Base-by-base conservation (phyloP, 2,113 vertebrate genomes). In the Periophthalmodon schlosseri region DNA sequence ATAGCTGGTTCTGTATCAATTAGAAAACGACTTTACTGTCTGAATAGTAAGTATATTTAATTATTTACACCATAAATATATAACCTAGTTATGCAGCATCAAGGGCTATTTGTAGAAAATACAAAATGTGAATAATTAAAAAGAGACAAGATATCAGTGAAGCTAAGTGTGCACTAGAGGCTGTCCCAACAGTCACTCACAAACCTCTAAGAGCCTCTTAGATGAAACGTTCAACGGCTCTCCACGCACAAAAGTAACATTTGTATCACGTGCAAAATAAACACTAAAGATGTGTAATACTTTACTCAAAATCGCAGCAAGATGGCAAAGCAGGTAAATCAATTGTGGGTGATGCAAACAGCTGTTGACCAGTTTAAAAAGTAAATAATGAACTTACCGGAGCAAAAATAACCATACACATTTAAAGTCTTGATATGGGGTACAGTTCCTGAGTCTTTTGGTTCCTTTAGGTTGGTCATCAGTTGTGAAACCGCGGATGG, bases 361-460 rank as follows among this genome's bases (percentile, higher is more conserved):
- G 20, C 20, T 16, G 9, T 3, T 0, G 33, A 34, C 6, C 15
- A 18, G 0, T 9, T 9, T 18, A 15, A 34, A 34, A 28, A 60
- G 57, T 28, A 60, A 50, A 73, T 2, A 72, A 63, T 67, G 24
- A 56, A 88, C 92, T 92, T 86, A 93, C 92, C 92, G 92, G 92
- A 79, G 92, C 91, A 86, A 93, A 92, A 88, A 92, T 93, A 70
- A 93, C 92, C 92, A 93, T 93, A 88, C 92, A 93, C 92, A 93
- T 93, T 92, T 91, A 93, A 90, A 92, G 85, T 76, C 79, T 79
- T 33, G 82, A 72, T 80, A 34, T 77, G 44, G 50, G 65, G 56
- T 74, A 76, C 76, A 50, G 70, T 68, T 80, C 68, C 70, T 20
- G 74, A 54, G 75, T 33, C 70, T 71, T 70, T 77, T 20, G 58